phyloP scores from a whole-genome alignment of 2,113 vertebrate genomes.

The Carlito syrichta region DNA sequence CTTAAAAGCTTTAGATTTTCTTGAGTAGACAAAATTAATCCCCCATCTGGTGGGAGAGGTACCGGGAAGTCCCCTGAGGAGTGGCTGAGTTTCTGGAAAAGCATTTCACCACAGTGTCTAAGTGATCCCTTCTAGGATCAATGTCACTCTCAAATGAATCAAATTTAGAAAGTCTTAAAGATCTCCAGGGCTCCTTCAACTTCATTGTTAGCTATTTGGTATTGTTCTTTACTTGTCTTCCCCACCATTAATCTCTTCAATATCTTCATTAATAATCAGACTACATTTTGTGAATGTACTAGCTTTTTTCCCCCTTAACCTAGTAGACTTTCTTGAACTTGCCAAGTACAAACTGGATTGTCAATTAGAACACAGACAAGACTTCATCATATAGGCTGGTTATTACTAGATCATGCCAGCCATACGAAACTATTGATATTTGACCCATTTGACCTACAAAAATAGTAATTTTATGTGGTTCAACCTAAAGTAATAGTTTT shows the following conservation, averaged over 20 bases:
- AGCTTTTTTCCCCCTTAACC: not conserved
- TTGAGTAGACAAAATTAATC: not conserved
- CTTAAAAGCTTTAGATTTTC: not conserved
- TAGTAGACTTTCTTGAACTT: not conserved
- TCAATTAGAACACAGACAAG: not conserved
- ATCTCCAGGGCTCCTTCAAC: not conserved
- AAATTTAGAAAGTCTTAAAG: not conserved
- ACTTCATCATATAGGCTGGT: not conserved
- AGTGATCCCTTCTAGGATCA: not conserved
- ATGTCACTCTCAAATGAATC: not conserved
- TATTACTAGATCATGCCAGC: not conserved
- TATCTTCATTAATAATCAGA: not conserved
- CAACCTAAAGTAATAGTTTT: not conserved
- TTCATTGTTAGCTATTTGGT: not conserved
- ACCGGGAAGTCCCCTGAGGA: not conserved
- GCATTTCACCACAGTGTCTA: not conserved
- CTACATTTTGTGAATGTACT: not conserved
- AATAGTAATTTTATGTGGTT: not conserved
- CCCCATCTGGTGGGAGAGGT: not conserved
- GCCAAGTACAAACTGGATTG: not conserved
- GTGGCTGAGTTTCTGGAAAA: not conserved
- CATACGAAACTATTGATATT: not conserved
- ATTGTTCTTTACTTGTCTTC: not conserved
- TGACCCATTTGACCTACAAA: not conserved
- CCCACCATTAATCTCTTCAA: not conserved